Conservation (phyloP, 2,113 vertebrate species). For the Galbula dea region DNA sequence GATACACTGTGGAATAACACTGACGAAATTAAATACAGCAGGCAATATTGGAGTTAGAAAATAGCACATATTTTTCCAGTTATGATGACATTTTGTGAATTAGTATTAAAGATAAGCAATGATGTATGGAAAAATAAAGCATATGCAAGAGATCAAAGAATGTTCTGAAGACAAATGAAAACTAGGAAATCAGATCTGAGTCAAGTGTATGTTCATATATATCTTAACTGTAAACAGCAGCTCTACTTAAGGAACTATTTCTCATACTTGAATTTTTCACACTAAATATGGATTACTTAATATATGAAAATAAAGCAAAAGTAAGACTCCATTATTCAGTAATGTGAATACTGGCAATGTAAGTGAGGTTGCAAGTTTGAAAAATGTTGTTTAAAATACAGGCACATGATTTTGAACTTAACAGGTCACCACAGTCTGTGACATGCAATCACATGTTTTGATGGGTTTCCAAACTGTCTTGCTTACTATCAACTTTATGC, state of each 20-base stretch:
- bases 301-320: neutral
- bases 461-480: constrained; percentile 30
- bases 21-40: constrained; percentile 8
- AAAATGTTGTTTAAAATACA: constrained; percentile 57
- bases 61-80: neutral
- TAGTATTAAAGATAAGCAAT: neutral
- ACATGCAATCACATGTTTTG: constrained; percentile 43
- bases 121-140: neutral
- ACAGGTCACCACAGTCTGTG: constrained; percentile 38
- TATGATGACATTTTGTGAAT: constrained; percentile 16
- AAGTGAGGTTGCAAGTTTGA: constrained; percentile 10
- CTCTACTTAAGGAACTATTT: constrained; percentile 10
- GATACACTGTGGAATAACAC: neutral
- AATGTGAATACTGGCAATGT: constrained; percentile 20
- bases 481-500: constrained; percentile 43
- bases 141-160: neutral
- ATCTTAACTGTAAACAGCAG: constrained; percentile 9
- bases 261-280: neutral
- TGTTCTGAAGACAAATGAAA: neutral
- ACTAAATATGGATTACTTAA: constrained; percentile 1
- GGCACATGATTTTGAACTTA: constrained; percentile 63
- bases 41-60: neutral
- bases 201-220: neutral
- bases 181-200: neutral
- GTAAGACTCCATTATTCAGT: neutral